Base-by-base conservation (phyloP, 2,888 invertebrate species). In the Leptopterna dolabrata region DNA sequence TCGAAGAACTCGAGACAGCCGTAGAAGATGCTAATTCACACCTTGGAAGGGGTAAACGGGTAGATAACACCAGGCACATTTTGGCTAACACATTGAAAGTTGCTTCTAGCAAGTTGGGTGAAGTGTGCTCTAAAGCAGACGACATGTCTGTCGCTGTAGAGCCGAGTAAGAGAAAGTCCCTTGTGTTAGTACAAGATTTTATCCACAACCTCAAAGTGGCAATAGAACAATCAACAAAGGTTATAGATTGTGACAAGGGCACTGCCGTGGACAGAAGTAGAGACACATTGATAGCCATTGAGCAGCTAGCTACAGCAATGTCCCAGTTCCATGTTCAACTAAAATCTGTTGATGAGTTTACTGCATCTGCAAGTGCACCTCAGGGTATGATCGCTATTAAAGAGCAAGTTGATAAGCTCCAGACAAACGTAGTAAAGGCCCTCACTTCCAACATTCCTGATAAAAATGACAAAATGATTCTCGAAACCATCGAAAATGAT, bases 1-100 rank as follows among this genome's bases (percentile, higher is more conserved):
- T 92, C 92, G 90, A 94, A 93, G 91, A 93, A 90, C 90, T 92
- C 91, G 91, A 91, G 88, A 90, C 90, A 90, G 88, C 85, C 41
- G 24, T 90, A 85, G 91, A 45, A 87, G 63, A 45, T 13, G 84
- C 83, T 24, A 88, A 84, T 30, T 76, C 92, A 90, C 90, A 91
- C 86, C 0, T 90, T 90, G 24, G 90, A 85, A 90, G 30, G 88
- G 88, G 89, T 82, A 80, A 88, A 87, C 89, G 83, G 89, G 83
- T 88, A 76, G 76, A 89, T 90, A 91, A 84, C 73, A 71, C 89
- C 88, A 81, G 89, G 89, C 85, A 91, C 91, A 85, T 86, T 73
- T 45, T 89, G 47, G 71, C 87, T 3, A 78, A 86, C 19, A 71
- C 81, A 19, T 47, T 89, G 30, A 47, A 78, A 45, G 43, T 71